Base-by-base conservation (phyloP, 2,113 vertebrate genomes). In the Corydoras sp. region DNA sequence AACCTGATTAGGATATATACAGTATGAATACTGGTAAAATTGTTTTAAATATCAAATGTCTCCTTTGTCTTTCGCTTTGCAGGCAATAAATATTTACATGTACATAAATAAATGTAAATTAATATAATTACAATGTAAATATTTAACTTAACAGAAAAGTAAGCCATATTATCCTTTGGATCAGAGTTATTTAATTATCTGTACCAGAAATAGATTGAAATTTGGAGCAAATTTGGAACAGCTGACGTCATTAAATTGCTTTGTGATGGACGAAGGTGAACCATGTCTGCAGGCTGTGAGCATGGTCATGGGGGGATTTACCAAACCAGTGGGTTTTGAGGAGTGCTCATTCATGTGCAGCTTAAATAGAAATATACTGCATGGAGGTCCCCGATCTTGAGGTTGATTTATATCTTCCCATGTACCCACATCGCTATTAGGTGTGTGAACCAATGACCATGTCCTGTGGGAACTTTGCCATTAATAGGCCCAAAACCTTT, bases 181-280 rank as follows among this genome's bases (percentile, higher is more conserved):
- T 8, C 35, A 5, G 35, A 43, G 35, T 43, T 43, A 43, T 43
- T 43, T 2, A 43, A 43, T 43, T 2, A 43, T 43, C 35, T 43
- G 35, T 43, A 43, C 35, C 35, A 43, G 35, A 8, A 43, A 43
- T 2, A 43, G 35, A 43, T 43, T 5, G 0, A 5, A 8, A 8
- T 43, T 43, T 8, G 7, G 35, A 2, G 35, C 51, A 53, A 14
- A 14, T 74, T 77, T 79, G 80, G 78, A 87, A 86, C 74, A 82
- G 87, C 86, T 89, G 88, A 90, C 82, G 77, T 83, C 84, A 85
- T 80, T 82, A 84, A 77, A 86, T n/a, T 56, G 13, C 54, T 56
- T n/a, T 84, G 86, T 87, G 86, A 89, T 85, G 79, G 89, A 90
- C 88, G 86, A 86, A 83, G 80, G 81, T 81, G 78, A 84, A 86